A percentile compares a stretch with the other conserved stretches of the same genome.
phyloP scores from a whole-genome alignment of 2,113 vertebrate species.

The Chionomys nivalis region DNA sequence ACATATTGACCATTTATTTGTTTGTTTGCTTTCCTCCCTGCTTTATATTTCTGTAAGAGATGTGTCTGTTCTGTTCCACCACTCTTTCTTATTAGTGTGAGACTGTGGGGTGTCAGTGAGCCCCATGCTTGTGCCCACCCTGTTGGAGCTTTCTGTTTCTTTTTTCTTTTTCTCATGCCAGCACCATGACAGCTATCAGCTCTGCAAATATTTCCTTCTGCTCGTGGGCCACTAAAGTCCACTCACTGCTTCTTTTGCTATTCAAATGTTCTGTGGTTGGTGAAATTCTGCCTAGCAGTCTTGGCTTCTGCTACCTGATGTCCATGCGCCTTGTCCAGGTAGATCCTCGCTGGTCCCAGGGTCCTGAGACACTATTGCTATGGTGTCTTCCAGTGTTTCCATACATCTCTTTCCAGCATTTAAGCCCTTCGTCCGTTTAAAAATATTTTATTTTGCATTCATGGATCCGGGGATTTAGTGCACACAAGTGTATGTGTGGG shows the following conservation, averaged over 20 bases:
- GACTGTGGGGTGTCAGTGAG: background rate
- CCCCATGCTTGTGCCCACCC: too few relatives aligned
- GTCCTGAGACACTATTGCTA: background rate
- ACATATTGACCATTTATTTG: background rate
- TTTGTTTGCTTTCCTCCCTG: background rate
- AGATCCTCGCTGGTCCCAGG: background rate
- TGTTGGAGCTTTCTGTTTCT: background rate
- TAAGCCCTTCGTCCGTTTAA: background rate
- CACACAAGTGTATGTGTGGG: background rate
- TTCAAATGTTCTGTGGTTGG: background rate
- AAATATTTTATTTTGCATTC: background rate
- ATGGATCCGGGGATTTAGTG: background rate
- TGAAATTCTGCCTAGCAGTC: background rate
- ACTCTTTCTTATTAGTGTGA: background rate
- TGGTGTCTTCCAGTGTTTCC: too few relatives aligned
- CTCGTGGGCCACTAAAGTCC: background rate
- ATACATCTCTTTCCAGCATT: background rate
- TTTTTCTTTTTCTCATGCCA: background rate
- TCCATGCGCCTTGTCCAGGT: too few relatives aligned
- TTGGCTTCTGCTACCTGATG: background rate
- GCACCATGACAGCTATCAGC: background rate
- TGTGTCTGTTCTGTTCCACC: background rate
- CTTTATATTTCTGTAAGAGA: background rate
- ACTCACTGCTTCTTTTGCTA: background rate
- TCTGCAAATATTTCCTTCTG: background rate